Base-by-base conservation (phyloP, 2,113 vertebrate species). In the Nerophis lumbriciformis region DNA sequence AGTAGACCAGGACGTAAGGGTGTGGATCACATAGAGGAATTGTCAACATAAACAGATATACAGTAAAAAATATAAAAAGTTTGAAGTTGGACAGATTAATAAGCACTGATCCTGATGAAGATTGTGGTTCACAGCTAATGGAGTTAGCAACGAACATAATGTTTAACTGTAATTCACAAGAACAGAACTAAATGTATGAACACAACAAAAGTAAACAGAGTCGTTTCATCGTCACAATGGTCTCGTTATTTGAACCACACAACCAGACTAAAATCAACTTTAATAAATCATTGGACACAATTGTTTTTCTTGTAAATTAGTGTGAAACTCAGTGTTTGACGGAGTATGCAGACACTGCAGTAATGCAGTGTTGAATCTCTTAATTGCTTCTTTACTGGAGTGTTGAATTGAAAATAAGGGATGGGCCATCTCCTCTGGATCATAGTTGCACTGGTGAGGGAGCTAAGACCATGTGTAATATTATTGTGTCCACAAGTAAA, bases 341-440 rank as follows among this genome's bases (percentile, higher is more conserved):
- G 56, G 13, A 35, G 52, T 28, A 36, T n/a, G 14, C 53, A 55
- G 35, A 38, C 28, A 39, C 13, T 15, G 8, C n/a, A n/a, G n/a
- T 6, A 35, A 7, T n/a, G 42, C 44, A 45, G 12, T 28, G 56
- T 21, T 28, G 47, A 47, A 45, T 48, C 6, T 45, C n/a, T 35
- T 39, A 8, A 56, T 39, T 16, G 11, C 15, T 16, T 37, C 15
- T 6, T 39, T 16, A 56, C 8, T 16, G 15, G 15, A 42, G 2
- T 39, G 54, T 37, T 64, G 63, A 64, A 65, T 73, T 38, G 69
- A 77, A 71, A 65, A 59, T 68, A 71, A 69, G 56, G 56, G 54
- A 48, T 6, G 16, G 42, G 21, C 58, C 72, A 78, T 79, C 75
- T 84, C 76, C 66, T 76, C 76, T 68, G 47, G 42, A 78, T 86